Evolutionary conservation across 2,888 invertebrate species (phyloP), one percentile per base, ranked within the genome.

Genomic region (Ecdyonurus torrentis): DNA sequence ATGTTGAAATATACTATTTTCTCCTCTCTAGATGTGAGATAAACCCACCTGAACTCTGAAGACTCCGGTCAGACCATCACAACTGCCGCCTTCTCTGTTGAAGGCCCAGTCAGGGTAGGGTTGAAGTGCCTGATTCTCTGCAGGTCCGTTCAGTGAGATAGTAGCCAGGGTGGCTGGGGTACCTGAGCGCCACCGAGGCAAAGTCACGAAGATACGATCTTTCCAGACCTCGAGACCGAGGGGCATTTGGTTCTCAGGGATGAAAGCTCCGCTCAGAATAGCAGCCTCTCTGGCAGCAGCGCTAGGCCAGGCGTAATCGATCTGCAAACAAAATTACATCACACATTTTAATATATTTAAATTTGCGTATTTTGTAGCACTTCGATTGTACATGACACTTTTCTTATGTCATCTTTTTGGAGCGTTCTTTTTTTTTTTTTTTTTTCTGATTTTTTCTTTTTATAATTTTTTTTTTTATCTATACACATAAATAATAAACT

Each of bases 101-200:
- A 87, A 85, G 64, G 83, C 83, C 89, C 89, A 90, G 68, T 83
- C 85, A 1, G 89, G 89, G 69, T 85, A 90, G 0, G 90, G 89
- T n/a, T 78, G 84, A 63, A 90, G 73, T 52, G 80, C 77, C 0
- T 89, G 89, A 2, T 87, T 85, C 63, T 58, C n/a, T 3, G 63
- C 20, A 2, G 80, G 76, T 0, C 78, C 78, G 22, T 83, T 81
- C 55, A 55, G 55, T 5, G 55, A 55, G 18, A 59, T 59, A 58
- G 37, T 24, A 70, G 83, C 84, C 71, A 90, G 78, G 65, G 86
- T 86, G 23, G 87, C 83, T 1, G 88, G 85, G 23, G 89, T 86
- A 15, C 90, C 90, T 22, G 75, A 71, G 69, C 80, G 83, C 89
- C 89, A 89, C 67, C 88, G 79, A 1, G 88, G 88, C 61, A 89